Base-by-base conservation (phyloP, 1,140 invertebrate species). In the Chrysopa pallens region DNA sequence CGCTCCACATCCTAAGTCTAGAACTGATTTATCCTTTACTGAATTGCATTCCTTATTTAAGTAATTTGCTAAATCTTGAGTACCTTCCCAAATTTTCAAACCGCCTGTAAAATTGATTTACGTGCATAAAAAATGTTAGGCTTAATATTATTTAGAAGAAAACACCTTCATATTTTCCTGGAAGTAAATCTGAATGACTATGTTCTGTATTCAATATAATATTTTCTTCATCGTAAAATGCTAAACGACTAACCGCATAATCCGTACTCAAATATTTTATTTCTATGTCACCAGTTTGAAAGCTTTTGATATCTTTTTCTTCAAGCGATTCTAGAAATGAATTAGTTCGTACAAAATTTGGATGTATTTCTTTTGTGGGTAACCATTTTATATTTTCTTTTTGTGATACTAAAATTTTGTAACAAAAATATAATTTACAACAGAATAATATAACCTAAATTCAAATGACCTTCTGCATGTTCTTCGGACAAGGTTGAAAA, bases 61-160 rank as follows among this genome's bases (percentile, higher is more conserved):
- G 57, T 78, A 85, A 42, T 73, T 57, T 27, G 76, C 53, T 38
- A 91, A 57, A 56, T 90, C 85, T 56, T 74, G 70, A 12, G 81
- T 87, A 50, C 85, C 86, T 62, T 91, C 86, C 87, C 87, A 91
- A 44, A 89, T 72, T 70, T 89, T 90, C 15, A 86, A 64, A 11
- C 87, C 87, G 50, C 86, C 84, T 87, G 51, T 38, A 60, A 45
- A 50, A 45, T 45, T 41, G 17, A n/a, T n/a, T n/a, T n/a, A n/a
- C n/a, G n/a, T n/a, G n/a, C n/a, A n/a, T n/a, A n/a, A n/a, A n/a
- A n/a, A n/a, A n/a, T n/a, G n/a, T n/a, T n/a, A n/a, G n/a, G n/a
- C n/a, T n/a, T n/a, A n/a, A n/a, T n/a, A n/a, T n/a, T n/a, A n/a
- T n/a, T n/a, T n/a, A n/a, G 39, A 44, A 48, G 29, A 41, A 35